Base-by-base conservation (phyloP, 2,888 invertebrate genomes). In the Limenitis camilla region DNA sequence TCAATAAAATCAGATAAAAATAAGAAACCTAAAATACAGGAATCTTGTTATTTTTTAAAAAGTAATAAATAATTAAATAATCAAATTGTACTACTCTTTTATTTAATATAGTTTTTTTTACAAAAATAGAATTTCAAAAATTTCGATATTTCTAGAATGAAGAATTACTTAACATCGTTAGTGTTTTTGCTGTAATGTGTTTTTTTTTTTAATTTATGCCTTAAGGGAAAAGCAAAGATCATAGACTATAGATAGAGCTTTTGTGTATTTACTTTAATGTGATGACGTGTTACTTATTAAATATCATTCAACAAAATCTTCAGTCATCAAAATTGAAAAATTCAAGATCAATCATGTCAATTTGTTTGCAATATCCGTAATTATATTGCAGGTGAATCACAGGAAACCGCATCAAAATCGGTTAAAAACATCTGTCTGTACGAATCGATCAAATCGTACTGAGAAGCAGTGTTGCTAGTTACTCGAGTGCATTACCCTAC, bases 381-480 rank as follows among this genome's bases (percentile, higher is more conserved):
- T 54, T 51, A 56, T 42, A 40, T 19, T 11, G 61, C 64, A 66
- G 60, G 60, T 63, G 68, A 61, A 56, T 44, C 53, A 54, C 51
- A 51, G 61, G 60, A 64, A 63, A 58, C 58, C 53, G 50, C 52
- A 53, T 57, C 52, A 55, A 63, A 58, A 63, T 55, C 53, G 44
- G 48, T 56, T 40, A 27, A 27, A 61, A 67, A 69, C 73, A 79
- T 74, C 74, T 76, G 76, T 74, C 74, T 69, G 67, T 63, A 67
- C 60, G 61, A 66, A 68, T 60, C 53, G 54, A 63, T 52, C 53
- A 49, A 52, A 58, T 52, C 57, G 57, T 55, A 58, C 58, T 58
- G 53, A 56, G 49, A 46, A 50, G 42, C 19, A 19, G 19, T 19
- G 19, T 19, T 19, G 19, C 19, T 19, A 19, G 19, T 19, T 19